Percentiles rank a stretch among this genome's conserved stretches.
These are phyloP conservation scores for Hippopotamus amphibius DNA, from an alignment of 2,113 vertebrate genomes.

Conservation along the genomic window DNA sequence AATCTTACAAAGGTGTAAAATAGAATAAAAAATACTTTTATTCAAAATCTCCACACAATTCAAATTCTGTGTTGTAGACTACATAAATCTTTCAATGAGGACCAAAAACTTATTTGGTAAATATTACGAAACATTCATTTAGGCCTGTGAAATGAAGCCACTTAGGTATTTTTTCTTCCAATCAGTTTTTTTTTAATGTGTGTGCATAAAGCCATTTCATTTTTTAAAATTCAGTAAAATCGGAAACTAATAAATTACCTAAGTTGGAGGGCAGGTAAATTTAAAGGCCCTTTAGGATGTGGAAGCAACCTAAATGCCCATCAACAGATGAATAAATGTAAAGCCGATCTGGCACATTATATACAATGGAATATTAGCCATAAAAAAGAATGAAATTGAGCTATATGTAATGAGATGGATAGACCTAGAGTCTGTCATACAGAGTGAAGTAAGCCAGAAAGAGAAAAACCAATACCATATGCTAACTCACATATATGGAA, in stretches of 20 bases:
- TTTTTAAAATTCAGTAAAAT: conserved; percentile 11
- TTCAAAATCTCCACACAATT: conserved; percentile 1
- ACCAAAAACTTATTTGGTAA: conserved; percentile 31
- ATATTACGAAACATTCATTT: conserved; percentile 22
- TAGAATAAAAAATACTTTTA: conserved; percentile 61
- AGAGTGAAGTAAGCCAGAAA: too few relatives aligned
- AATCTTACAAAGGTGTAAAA: conserved; percentile 8
- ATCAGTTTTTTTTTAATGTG: conserved; percentile 13
- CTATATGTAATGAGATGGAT: too few relatives aligned
- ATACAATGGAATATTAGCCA: too few relatives aligned
- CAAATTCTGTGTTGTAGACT: neutral
- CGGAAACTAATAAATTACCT: conserved; percentile 1
- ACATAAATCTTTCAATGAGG: neutral
- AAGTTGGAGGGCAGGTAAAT: neutral
- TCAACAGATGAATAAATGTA: too few relatives aligned
- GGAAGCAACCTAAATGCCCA: too few relatives aligned
- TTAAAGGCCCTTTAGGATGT: neutral
- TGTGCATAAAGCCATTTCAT: neutral
- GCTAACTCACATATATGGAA: too few relatives aligned
- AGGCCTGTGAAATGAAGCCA: conserved; percentile 30
- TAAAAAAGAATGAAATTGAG: too few relatives aligned
- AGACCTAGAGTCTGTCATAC: too few relatives aligned
- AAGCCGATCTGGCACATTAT: too few relatives aligned
- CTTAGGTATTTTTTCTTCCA: neutral
- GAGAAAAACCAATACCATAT: too few relatives aligned